Percentiles rank a stretch among this genome's conserved stretches.
Conservation (phyloP, 2,888 invertebrate species). For the Bursaphelenchus okinawaensis region DNA sequence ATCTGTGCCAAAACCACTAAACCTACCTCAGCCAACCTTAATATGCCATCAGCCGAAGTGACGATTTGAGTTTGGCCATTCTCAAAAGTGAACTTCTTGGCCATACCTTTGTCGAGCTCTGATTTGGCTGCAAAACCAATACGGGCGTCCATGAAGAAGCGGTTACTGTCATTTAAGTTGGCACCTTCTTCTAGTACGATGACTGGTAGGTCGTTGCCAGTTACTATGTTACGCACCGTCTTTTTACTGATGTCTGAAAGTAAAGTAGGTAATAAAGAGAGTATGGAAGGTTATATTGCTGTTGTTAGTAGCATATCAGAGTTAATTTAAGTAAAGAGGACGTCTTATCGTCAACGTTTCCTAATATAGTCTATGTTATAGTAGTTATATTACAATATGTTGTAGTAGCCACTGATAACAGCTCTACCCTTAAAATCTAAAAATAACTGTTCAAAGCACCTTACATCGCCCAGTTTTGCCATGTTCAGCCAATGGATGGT, state of each 20-base stretch:
- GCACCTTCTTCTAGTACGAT: constrained; percentile 32
- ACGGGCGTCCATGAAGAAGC: constrained; percentile 1
- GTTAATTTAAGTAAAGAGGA: too few species aligned
- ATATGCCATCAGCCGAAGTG: neutral
- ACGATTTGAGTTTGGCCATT: neutral
- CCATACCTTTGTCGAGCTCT: neutral
- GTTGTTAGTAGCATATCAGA: too few species aligned
- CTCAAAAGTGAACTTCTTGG: neutral
- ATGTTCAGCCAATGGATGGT: constrained; percentile 37
- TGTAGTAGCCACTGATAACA: too few species aligned
- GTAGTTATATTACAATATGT: too few species aligned
- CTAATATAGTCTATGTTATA: too few species aligned
- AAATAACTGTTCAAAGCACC: constrained; percentile 10
- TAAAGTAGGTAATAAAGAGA: constrained; percentile 6
- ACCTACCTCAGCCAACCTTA: neutral
- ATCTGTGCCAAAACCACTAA: too few species aligned
- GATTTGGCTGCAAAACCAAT: constrained; percentile 8
- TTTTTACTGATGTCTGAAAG: constrained; percentile 14
- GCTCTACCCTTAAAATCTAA: too few species aligned
- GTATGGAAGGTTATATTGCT: too few species aligned
- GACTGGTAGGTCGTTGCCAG: constrained; percentile 36
- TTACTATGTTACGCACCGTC: constrained; percentile 33
- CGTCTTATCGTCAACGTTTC: too few species aligned
- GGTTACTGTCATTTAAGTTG: neutral
- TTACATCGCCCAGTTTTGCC: constrained; percentile 23